phyloP scores from a whole-genome alignment of 1,140 invertebrate genomes.

The Pseudomyrmex concolor region DNA sequence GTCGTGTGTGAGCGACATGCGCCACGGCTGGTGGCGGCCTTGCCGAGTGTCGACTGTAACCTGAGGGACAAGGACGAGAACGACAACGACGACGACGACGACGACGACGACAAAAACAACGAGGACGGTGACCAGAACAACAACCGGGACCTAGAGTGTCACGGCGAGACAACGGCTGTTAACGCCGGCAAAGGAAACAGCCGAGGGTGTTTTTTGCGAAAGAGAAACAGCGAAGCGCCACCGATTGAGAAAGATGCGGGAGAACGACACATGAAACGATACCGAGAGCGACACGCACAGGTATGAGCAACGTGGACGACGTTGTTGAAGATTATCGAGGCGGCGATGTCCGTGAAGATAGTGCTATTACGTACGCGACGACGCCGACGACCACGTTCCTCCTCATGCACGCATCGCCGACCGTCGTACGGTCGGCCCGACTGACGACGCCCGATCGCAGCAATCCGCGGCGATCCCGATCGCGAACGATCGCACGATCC shows the following conservation, averaged over 20 bases:
- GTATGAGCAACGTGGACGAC: slow-evolving; percentile 66
- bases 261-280: background rate
- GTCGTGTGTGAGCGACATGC: slow-evolving; percentile 44
- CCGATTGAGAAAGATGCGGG: no score
- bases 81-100: background rate
- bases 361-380: background rate
- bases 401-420: slow-evolving; percentile 10
- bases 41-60: background rate
- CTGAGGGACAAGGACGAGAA: background rate
- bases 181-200: background rate
- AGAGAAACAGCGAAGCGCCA: background rate
- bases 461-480: slow-evolving; percentile 18
- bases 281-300: slow-evolving; percentile 38
- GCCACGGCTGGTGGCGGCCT: slow-evolving; percentile 34
- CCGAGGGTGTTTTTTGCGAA: slow-evolving; percentile 18
- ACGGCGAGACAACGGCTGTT: background rate
- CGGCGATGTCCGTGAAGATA: slow-evolving; percentile 67
- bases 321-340: slow-evolving; percentile 52
- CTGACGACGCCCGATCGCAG: slow-evolving; percentile 30
- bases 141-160: no score
- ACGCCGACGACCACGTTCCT: slow-evolving; percentile 49
- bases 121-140: background rate
- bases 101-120: background rate
- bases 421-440: slow-evolving; percentile 27
- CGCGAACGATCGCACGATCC: slow-evolving; percentile 21